Percentiles rank a stretch among this genome's conserved stretches.
phyloP scores from a whole-genome alignment of 2,113 vertebrate species.

The Malurus alboscapulatus region DNA sequence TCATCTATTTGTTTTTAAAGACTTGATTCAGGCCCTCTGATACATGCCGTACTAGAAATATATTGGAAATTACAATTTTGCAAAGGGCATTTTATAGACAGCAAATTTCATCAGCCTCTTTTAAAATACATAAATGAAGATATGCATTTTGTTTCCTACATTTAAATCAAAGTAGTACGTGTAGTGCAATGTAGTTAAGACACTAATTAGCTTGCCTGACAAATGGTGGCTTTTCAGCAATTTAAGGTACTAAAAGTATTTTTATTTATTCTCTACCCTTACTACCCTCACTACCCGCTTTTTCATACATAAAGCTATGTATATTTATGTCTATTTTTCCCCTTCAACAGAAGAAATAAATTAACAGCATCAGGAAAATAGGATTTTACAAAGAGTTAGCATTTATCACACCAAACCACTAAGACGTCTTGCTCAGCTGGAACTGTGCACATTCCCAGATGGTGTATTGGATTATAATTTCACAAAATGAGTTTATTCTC shows the following conservation, averaged over 20 bases:
- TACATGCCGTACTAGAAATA: background rate
- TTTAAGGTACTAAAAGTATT: background rate
- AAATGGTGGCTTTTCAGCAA: background rate
- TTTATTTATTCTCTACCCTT: background rate
- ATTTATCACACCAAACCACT: constrained; percentile 58
- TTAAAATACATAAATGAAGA: background rate
- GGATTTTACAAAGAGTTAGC: constrained; percentile 36
- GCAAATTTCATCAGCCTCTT: background rate
- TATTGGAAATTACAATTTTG: background rate
- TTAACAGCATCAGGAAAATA: constrained; percentile 20
- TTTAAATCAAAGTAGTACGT: background rate
- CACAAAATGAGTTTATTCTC: constrained; percentile 23
- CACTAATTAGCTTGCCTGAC: background rate
- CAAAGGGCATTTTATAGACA: background rate
- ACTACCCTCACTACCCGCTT: background rate
- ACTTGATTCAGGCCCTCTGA: background rate
- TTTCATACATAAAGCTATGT: background rate
- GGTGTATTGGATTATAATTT: constrained; percentile 58
- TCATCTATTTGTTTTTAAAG: background rate
- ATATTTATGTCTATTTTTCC: background rate
- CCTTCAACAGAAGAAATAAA: constrained; percentile 39
- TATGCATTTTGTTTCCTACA: background rate
- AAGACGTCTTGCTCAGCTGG: constrained; percentile 42
- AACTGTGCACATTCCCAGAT: constrained; percentile 29
- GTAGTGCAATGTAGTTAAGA: background rate